Evolutionary conservation across 2,113 vertebrate species (phyloP).

Genomic region (Chelonoidis abingdonii): DNA sequence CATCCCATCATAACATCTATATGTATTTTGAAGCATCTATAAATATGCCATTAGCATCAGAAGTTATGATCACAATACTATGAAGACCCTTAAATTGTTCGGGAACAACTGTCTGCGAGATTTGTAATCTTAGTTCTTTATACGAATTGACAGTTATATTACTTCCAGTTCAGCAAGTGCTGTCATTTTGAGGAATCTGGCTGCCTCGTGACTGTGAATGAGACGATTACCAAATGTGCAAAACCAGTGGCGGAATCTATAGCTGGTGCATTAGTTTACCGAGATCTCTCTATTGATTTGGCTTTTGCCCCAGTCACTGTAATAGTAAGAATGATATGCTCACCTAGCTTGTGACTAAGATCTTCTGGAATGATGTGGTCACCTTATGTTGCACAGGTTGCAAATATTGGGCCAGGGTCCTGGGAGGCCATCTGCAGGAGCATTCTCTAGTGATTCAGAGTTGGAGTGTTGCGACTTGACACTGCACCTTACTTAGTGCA

Average conservation of each 20-base stretch:
- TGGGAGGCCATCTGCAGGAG: background rate
- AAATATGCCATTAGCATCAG: accelerated
- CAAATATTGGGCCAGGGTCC: background rate
- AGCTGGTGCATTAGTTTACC: background rate
- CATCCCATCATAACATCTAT: background rate
- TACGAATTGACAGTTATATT: accelerated
- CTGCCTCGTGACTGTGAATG: background rate
- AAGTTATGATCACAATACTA: accelerated
- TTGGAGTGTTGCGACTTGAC: background rate
- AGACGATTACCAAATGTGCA: background rate
- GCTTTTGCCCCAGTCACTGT: background rate
- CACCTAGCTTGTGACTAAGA: background rate
- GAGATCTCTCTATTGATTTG: background rate
- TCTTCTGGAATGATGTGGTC: background rate
- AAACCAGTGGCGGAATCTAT: background rate
- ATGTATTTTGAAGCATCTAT: background rate
- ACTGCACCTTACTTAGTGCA: background rate
- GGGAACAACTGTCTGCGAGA: background rate
- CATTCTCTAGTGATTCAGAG: background rate
- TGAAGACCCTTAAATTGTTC: background rate
- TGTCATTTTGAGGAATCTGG: background rate
- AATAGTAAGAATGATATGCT: background rate
- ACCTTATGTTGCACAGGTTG: background rate
- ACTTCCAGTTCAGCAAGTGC: accelerated
- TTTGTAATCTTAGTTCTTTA: background rate